Evolutionary conservation across 2,888 invertebrate genomes (phyloP).

Genomic region (Agrotis clavis): DNA sequence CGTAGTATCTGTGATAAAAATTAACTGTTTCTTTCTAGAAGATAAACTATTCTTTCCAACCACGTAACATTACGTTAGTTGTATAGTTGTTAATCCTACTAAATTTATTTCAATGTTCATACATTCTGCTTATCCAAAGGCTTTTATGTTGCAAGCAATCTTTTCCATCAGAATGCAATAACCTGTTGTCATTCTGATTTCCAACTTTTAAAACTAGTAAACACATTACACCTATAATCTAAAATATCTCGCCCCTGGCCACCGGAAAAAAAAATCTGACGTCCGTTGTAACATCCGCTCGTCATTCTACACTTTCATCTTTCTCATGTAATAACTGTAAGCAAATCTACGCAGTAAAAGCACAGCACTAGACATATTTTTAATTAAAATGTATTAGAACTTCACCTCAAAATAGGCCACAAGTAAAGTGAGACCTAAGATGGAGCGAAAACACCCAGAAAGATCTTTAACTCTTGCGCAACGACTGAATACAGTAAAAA

Average conservation of each 20-base stretch:
- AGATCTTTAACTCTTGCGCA: too few species aligned
- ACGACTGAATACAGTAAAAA: too few species aligned
- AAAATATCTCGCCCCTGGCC: neutral
- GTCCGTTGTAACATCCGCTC: constrained; percentile 17
- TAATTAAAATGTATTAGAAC: too few species aligned
- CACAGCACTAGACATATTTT: neutral
- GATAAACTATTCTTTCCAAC: too few species aligned
- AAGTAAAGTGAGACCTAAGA: too few species aligned
- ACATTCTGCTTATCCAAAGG: too few species aligned
- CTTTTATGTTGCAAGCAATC: neutral
- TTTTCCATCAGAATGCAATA: neutral
- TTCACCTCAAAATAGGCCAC: too few species aligned
- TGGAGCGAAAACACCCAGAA: too few species aligned
- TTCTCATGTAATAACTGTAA: neutral
- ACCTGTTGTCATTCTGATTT: neutral
- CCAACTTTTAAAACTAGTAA: neutral
- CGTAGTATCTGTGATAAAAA: neutral
- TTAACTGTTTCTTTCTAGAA: neutral
- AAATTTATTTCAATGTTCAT: neutral
- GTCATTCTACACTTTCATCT: constrained; percentile 29
- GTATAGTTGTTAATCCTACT: too few species aligned
- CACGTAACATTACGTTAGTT: too few species aligned
- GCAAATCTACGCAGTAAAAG: neutral
- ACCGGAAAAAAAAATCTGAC: constrained; percentile 3
- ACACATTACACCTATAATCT: neutral